Evolutionary conservation across 2,113 vertebrate genomes (phyloP).

Genomic region (Rhinopomastus cyanomelas): DNA sequence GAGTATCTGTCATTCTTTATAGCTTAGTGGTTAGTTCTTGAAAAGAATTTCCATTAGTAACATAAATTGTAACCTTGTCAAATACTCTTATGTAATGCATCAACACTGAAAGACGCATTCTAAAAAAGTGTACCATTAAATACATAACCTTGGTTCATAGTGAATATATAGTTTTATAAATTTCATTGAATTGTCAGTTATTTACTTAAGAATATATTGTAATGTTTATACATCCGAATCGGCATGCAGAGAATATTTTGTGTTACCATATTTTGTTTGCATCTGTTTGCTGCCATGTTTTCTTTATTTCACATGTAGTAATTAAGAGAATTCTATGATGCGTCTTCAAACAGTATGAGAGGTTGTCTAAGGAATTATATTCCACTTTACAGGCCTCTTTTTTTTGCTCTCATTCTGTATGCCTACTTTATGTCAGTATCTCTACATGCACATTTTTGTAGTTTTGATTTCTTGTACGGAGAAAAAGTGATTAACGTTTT

Average conservation of each 20-base stretch:
- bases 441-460: neutral
- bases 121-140: constrained; percentile 45
- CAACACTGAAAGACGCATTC: constrained; percentile 46
- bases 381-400: neutral
- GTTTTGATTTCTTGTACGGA: neutral
- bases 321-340: constrained; percentile 14
- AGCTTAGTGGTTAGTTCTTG: constrained; percentile 77
- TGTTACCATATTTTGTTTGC: neutral
- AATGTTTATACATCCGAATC: neutral
- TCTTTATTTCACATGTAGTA: constrained; percentile 7
- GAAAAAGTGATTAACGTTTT: neutral
- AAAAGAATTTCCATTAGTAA: constrained; percentile 81
- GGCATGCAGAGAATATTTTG: neutral
- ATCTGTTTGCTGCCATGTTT: neutral
- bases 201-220: constrained; percentile 1
- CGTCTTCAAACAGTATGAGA: neutral
- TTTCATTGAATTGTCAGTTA: constrained; percentile 42
- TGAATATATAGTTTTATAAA: constrained; percentile 21
- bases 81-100: constrained; percentile 70
- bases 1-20: constrained; percentile 77
- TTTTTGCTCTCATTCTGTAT: neutral
- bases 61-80: constrained; percentile 78
- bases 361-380: neutral
- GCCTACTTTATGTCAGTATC: neutral
- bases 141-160: constrained; percentile 42